Percentiles rank a stretch among this genome's conserved stretches.
phyloP scores from a whole-genome alignment of 2,888 invertebrate genomes.

The Drymonia ruficornis region DNA sequence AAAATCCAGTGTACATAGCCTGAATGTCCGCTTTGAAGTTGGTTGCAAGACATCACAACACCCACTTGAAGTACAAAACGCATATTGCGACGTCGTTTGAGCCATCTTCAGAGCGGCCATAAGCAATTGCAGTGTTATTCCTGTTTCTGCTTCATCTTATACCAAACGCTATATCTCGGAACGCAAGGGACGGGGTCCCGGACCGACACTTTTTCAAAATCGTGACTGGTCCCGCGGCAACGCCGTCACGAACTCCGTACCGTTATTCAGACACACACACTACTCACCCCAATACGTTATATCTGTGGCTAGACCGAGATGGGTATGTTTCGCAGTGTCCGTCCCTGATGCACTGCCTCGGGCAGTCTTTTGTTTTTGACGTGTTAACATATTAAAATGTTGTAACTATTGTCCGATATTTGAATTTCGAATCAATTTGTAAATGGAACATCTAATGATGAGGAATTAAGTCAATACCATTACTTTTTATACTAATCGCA shows the following conservation, averaged over 20 bases:
- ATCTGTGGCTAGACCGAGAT: constrained; percentile 52
- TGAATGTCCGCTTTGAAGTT: no score
- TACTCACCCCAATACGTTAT: constrained; percentile 54
- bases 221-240: constrained; percentile 77
- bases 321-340: constrained; percentile 37
- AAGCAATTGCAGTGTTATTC: no score
- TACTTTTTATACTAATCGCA: neutral
- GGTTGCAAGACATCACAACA: no score
- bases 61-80: no score
- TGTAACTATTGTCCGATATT: constrained; percentile 21
- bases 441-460: constrained; percentile 8
- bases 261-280: constrained; percentile 63
- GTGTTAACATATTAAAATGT: constrained; percentile 48
- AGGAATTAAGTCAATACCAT: neutral
- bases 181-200: constrained; percentile 60
- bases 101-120: no score
- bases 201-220: constrained; percentile 82
- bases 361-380: constrained; percentile 50
- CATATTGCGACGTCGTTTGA: no score
- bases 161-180: constrained; percentile 53
- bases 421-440: constrained; percentile 16
- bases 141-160: constrained; percentile 14
- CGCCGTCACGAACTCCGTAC: constrained; percentile 76
- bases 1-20: no score
- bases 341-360: constrained; percentile 45